These are phyloP conservation scores for Notolabrus celidotus DNA, from an alignment of 2,797 vertebrate genomes.

Conservation along the genomic window DNA sequence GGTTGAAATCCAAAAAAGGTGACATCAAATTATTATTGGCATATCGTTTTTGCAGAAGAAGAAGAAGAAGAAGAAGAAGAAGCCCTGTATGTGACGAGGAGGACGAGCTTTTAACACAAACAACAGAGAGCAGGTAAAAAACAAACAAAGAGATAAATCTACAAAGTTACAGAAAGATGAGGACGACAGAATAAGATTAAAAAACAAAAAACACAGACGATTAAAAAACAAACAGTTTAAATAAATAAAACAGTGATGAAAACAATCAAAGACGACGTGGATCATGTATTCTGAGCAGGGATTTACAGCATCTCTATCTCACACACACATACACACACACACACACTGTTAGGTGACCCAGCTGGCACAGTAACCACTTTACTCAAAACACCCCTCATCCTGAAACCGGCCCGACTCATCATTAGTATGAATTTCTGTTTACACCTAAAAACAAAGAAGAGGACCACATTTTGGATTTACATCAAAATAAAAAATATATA, in stretches of 20 bases:
- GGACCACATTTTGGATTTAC: slow-evolving; percentile 83
- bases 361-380: slow-evolving; percentile 76
- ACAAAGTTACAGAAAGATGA: slow-evolving; percentile 40
- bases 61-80: too few relatives aligned
- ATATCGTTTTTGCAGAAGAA: slow-evolving; percentile 50
- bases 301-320: slow-evolving; percentile 28
- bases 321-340: slow-evolving; percentile 9
- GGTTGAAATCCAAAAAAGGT: slow-evolving; percentile 55
- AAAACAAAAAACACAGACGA: slow-evolving; percentile 22
- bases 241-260: slow-evolving; percentile 60
- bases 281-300: slow-evolving; percentile 53
- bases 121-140: not conserved
- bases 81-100: slow-evolving; percentile 43
- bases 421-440: slow-evolving; percentile 79
- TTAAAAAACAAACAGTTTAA: slow-evolving; percentile 53
- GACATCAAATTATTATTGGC: slow-evolving; percentile 55
- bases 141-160: slow-evolving; percentile 8
- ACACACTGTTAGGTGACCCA: slow-evolving; percentile 71
- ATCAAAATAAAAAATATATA: slow-evolving; percentile 84
- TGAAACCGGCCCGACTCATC: slow-evolving; percentile 57
- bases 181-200: slow-evolving; percentile 11
- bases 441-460: slow-evolving; percentile 78
- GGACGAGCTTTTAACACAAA: not conserved
- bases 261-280: slow-evolving; percentile 32
- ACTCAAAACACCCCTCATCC: slow-evolving; percentile 65